Conservation (phyloP, 2,888 invertebrate species). For the Tetragonula carbonaria region DNA sequence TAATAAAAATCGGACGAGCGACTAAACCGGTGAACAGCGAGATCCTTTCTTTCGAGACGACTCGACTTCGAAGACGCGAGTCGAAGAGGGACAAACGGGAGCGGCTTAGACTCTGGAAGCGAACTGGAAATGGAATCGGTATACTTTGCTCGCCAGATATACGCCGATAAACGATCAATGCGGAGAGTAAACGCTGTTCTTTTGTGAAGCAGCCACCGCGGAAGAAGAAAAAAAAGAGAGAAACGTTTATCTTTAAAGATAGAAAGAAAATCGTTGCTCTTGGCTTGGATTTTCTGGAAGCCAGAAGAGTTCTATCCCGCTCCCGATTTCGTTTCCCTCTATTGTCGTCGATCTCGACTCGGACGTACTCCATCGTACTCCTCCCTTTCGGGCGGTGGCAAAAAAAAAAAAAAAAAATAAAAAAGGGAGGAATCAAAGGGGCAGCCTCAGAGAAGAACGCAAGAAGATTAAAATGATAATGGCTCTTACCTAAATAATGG, state of each 20-base stretch:
- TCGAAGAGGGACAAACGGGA: background rate
- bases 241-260: background rate
- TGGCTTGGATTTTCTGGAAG: background rate
- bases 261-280: background rate
- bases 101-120: background rate
- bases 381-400: background rate
- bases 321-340: background rate
- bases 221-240: too few species aligned
- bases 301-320: background rate
- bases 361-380: background rate
- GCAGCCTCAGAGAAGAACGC: background rate
- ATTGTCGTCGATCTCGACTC: background rate
- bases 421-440: background rate
- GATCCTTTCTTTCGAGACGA: background rate
- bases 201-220: background rate
- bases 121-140: conserved; percentile 3
- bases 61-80: background rate
- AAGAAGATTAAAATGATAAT: conserved; percentile 32
- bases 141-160: background rate
- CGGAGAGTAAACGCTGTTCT: background rate
- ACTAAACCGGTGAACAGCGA: background rate
- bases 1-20: background rate
- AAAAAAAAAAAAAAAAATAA: background rate
- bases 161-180: conserved; percentile 5
- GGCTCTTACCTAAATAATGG: conserved; percentile 67